phyloP scores from a whole-genome alignment of 2,113 vertebrate genomes.

The Siniperca knerii region DNA sequence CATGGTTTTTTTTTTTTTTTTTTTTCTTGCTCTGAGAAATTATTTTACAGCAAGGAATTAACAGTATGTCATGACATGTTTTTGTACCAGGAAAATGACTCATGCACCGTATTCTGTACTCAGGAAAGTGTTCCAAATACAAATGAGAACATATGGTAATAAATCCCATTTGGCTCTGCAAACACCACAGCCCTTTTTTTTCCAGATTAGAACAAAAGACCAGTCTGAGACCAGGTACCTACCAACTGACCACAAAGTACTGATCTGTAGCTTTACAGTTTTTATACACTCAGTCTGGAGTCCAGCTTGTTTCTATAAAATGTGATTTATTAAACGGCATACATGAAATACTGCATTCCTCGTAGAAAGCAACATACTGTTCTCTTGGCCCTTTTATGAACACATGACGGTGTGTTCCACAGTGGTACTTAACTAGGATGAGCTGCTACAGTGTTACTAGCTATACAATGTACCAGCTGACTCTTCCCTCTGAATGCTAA shows the following conservation, averaged over 20 bases:
- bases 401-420: constrained; percentile 9
- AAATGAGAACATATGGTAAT: background rate
- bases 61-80: background rate
- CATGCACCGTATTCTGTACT: background rate
- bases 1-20: too few species aligned
- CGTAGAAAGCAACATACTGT: constrained; percentile 20
- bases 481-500: constrained; percentile 5
- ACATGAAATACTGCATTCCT: constrained; percentile 65
- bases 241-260: background rate
- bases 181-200: background rate
- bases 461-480: background rate
- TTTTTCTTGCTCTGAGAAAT: background rate
- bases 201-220: background rate
- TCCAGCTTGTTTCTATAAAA: constrained; percentile 75
- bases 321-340: constrained; percentile 77
- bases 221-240: background rate
- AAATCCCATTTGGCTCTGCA: background rate
- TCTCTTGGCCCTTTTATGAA: constrained; percentile 49
- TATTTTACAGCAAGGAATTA: background rate
- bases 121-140: background rate
- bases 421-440: background rate
- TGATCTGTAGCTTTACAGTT: background rate
- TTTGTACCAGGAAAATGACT: background rate
- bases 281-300: constrained; percentile 1
- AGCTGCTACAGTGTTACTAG: constrained; percentile 23